These are phyloP conservation scores for Cladopsammia gracilis DNA, from an alignment of 64 coral and sea anemone genomes.

Conservation along the genomic window DNA sequence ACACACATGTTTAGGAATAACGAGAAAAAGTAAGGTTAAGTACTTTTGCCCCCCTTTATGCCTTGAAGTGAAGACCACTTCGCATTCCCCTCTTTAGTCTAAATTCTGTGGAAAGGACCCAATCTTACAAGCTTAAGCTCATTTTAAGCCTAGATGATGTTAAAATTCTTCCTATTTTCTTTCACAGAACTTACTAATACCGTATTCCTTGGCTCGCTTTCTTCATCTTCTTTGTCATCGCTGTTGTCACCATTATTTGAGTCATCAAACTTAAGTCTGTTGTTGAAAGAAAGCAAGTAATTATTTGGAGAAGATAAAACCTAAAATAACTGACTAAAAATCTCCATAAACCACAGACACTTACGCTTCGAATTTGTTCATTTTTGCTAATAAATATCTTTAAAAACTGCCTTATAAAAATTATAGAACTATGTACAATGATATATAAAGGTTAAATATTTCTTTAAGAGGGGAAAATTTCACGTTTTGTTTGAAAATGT, in stretches of 20 bases:
- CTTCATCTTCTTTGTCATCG: constrained; percentile 95
- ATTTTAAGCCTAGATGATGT: too few relatives aligned
- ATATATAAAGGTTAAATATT: neutral
- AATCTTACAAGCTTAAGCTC: too few relatives aligned
- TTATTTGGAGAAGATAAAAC: neutral
- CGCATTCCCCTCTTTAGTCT: too few relatives aligned
- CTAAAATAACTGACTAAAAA: neutral
- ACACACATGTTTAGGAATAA: too few relatives aligned
- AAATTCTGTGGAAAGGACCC: too few relatives aligned
- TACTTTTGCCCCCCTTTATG: too few relatives aligned
- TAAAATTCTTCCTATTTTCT: too few relatives aligned
- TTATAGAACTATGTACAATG: constrained; percentile 16
- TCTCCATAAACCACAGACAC: constrained; percentile 28
- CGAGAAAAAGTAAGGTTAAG: too few relatives aligned
- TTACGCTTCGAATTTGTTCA: constrained; percentile 99
- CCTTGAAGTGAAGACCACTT: too few relatives aligned
- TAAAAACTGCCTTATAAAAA: constrained; percentile 58
- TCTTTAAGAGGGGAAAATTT: neutral
- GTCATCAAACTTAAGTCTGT: constrained; percentile 91
- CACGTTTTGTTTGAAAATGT: neutral
- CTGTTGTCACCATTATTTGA: constrained; percentile 94
- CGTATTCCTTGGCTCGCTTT: constrained; percentile 68
- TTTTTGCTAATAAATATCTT: constrained; percentile 81
- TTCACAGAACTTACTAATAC: neutral
- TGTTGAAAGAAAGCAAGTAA: neutral